Conservation (phyloP, 2,888 invertebrate species). For the Allophyes oxyacanthae region DNA sequence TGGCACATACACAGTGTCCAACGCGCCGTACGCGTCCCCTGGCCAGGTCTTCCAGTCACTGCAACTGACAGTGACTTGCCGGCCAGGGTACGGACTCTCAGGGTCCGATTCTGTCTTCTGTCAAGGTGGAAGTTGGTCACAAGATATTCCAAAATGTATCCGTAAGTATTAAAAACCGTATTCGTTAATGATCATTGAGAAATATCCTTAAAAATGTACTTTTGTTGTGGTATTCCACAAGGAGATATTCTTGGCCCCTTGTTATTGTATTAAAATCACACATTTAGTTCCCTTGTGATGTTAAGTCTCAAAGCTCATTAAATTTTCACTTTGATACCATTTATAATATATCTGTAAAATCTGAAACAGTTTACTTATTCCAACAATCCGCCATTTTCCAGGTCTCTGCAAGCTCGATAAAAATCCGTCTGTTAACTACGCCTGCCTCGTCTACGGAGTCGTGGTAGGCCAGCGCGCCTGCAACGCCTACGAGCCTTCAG, state of each 20-base stretch:
- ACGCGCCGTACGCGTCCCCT: slow-evolving; percentile 61
- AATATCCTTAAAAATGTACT: too few species aligned
- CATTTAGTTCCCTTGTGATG: too few species aligned
- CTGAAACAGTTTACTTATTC: neutral
- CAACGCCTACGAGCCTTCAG: slow-evolving; percentile 61
- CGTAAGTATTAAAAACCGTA: slow-evolving; percentile 48
- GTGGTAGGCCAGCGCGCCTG: slow-evolving; percentile 62
- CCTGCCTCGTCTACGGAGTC: slow-evolving; percentile 57
- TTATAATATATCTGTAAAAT: too few species aligned
- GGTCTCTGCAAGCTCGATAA: slow-evolving; percentile 67
- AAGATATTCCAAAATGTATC: slow-evolving; percentile 53
- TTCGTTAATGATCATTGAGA: too few species aligned
- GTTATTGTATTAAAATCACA: neutral
- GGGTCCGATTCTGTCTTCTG: slow-evolving; percentile 60
- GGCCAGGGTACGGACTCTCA: slow-evolving; percentile 63
- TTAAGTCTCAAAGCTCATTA: too few species aligned
- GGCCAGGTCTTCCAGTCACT: slow-evolving; percentile 62
- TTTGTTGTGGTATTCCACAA: slow-evolving; percentile 4
- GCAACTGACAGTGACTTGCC: slow-evolving; percentile 68
- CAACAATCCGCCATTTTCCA: slow-evolving; percentile 33
- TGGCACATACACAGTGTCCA: slow-evolving; percentile 65
- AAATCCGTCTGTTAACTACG: slow-evolving; percentile 66
- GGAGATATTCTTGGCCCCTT: slow-evolving; percentile 11
- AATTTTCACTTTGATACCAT: too few species aligned
- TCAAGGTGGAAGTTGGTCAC: slow-evolving; percentile 67